Base-by-base conservation (phyloP, 2,888 invertebrate genomes). In the Dicycla oo region DNA sequence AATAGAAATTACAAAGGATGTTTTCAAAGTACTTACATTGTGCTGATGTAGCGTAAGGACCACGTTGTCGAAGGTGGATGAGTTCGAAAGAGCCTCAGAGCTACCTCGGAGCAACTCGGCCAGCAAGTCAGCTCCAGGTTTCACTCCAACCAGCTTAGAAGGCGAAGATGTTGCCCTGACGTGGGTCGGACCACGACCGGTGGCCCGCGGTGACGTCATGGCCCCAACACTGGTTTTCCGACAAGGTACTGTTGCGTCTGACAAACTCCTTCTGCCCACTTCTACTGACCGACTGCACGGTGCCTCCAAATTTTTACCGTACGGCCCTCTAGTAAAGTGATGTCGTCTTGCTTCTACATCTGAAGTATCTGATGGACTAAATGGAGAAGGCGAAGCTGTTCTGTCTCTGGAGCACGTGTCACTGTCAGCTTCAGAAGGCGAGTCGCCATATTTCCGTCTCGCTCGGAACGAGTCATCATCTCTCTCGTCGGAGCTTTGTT, bases 121-220 rank as follows among this genome's bases (percentile, higher is more conserved):
- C 75, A 98, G 95, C 75, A 98, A 94, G 89, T 98, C 98, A 2
- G 92, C 93, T 40, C 94, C 94, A 8, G 95, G 93, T 76, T 94
- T 93, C 69, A 95, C 95, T 76, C 97, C 97, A 88, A 97, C 97
- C 81, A 98, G 95, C 91, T 98, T 98, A 26, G 97, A 98, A 47
- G 98, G 98, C 84, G 98, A 98, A 13, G 98, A 98, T 23, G 98
- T 98, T 10, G 98, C 98, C 84, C 98, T 94, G 83, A 98, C 98
- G 92, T 98, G 98, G 38, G 96, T 94, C 3, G 97, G 95, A 67
- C 95, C 96, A 82, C 96, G 95, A 86, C 95, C 92, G 73, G 94
- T 93, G 10, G 89, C 89, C 72, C 92, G 92, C 54, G 91, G 88
- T 40, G 92, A 91, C 51, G 94, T 90, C 74, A 93, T 92, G n/a